These are phyloP conservation scores for Latrodectus geometricus DNA, from an alignment of 1,140 invertebrate species.

Conservation along the genomic window DNA sequence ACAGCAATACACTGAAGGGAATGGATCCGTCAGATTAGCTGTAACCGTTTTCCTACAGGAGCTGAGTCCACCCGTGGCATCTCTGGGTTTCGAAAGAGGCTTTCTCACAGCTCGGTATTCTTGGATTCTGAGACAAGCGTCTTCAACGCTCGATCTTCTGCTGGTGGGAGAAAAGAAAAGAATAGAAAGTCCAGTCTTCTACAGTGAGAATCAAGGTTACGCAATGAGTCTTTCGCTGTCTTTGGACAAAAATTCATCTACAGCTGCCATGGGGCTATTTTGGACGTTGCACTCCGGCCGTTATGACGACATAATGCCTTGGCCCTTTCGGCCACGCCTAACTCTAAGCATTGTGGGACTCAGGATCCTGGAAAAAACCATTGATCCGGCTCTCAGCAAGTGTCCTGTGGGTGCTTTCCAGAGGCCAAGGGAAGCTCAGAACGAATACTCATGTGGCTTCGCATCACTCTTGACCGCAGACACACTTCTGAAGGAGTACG, in stretches of 20 bases:
- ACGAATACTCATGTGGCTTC: constrained; percentile 52
- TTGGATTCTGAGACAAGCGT: constrained; percentile 13
- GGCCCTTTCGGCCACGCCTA: constrained; percentile 57
- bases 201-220: constrained; percentile 48
- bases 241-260: constrained; percentile 1
- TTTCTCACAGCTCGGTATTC: constrained; percentile 38
- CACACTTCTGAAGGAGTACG: neutral
- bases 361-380: neutral
- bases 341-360: constrained; percentile 46
- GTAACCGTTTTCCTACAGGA: constrained; percentile 51
- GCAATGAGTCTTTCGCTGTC: constrained; percentile 28
- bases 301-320: constrained; percentile 56
- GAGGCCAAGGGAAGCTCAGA: constrained; percentile 1
- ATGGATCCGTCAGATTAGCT: neutral
- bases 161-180: constrained; percentile 15
- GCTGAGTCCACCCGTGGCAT: constrained; percentile 18
- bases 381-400: constrained; percentile 19
- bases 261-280: constrained; percentile 46
- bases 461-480: neutral
- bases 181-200: constrained; percentile 44
- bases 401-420: constrained; percentile 43
- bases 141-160: neutral
- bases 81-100: constrained; percentile 2
- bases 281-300: constrained; percentile 56
- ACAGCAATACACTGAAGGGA: neutral